Conservation (phyloP, 2,888 invertebrate genomes). For the Volucella inflata region DNA sequence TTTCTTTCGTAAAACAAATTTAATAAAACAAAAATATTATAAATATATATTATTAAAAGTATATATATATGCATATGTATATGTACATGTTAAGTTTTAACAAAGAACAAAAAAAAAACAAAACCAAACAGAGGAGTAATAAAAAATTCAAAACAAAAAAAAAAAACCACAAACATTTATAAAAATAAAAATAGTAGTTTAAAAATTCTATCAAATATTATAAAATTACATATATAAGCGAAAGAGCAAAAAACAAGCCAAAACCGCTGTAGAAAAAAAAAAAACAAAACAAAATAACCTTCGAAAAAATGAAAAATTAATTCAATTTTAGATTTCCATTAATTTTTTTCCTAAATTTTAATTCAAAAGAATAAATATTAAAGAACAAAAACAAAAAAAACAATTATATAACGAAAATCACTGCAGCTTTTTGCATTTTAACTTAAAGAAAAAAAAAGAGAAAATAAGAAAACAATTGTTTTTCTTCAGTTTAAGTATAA, state of each 20-base stretch:
- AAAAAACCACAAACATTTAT: too few species aligned
- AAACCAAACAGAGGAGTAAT: constrained; percentile 15
- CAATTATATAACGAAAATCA: constrained; percentile 53
- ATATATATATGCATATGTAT: constrained; percentile 55
- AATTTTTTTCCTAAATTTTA: constrained; percentile 38
- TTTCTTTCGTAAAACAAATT: constrained; percentile 37
- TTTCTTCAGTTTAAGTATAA: constrained; percentile 51
- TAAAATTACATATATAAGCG: constrained; percentile 60
- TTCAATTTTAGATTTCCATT: constrained; percentile 7
- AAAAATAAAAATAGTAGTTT: constrained; percentile 61
- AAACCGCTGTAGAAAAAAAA: constrained; percentile 65
- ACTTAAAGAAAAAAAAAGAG: constrained; percentile 21
- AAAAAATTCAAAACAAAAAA: background rate
- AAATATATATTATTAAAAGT: constrained; percentile 45
- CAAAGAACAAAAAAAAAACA: constrained; percentile 25
- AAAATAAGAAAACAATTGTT: constrained; percentile 2
- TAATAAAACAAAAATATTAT: constrained; percentile 19
- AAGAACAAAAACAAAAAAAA: constrained; percentile 5
- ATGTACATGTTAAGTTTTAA: constrained; percentile 72
- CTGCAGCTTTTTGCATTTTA: constrained; percentile 72
- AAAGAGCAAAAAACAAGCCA: constrained; percentile 60
- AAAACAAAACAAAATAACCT: constrained; percentile 6
- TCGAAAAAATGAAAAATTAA: constrained; percentile 27
- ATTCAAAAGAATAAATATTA: constrained; percentile 4
- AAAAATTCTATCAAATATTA: constrained; percentile 73